A percentile compares a stretch with the other conserved stretches of the same genome.
Conservation (phyloP, 2,888 invertebrate species). For the Sarcophaga carnaria region DNA sequence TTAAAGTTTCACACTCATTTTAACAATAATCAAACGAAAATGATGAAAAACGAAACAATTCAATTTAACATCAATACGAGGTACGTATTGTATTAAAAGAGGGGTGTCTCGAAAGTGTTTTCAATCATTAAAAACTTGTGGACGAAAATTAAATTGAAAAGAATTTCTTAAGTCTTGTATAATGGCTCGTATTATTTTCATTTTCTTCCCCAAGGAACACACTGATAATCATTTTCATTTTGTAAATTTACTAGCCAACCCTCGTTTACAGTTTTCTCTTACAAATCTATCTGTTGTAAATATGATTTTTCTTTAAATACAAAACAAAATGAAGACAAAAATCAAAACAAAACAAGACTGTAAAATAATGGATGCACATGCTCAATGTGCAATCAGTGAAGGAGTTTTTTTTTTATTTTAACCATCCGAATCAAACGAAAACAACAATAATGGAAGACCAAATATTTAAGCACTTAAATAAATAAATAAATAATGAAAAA, state of each 20-base stretch:
- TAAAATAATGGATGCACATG: conserved; percentile 64
- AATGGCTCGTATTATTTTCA: no score
- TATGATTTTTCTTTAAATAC: conserved; percentile 53
- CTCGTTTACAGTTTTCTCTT: not conserved
- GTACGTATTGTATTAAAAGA: not conserved
- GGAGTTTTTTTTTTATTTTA: conserved; percentile 22
- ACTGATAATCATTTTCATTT: not conserved
- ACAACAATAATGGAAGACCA: conserved; percentile 7
- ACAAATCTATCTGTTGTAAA: conserved; percentile 49
- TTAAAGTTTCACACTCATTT: conserved; percentile 49
- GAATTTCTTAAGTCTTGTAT: no score
- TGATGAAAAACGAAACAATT: conserved; percentile 26
- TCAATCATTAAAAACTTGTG: no score
- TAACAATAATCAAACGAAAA: conserved; percentile 33
- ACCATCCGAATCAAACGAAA: not conserved
- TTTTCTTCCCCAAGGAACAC: no score
- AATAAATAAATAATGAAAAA: conserved; percentile 18
- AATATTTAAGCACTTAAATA: conserved; percentile 7
- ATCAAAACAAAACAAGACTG: not conserved
- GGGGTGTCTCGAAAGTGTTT: conserved; percentile 1
- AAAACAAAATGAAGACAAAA: conserved; percentile 55
- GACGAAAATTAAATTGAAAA: no score
- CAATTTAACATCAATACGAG: conserved; percentile 52
- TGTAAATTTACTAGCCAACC: not conserved
- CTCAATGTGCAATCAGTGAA: conserved; percentile 61